Base-by-base conservation (phyloP, 2,888 invertebrate genomes). In the Pantelozetes paolii region DNA sequence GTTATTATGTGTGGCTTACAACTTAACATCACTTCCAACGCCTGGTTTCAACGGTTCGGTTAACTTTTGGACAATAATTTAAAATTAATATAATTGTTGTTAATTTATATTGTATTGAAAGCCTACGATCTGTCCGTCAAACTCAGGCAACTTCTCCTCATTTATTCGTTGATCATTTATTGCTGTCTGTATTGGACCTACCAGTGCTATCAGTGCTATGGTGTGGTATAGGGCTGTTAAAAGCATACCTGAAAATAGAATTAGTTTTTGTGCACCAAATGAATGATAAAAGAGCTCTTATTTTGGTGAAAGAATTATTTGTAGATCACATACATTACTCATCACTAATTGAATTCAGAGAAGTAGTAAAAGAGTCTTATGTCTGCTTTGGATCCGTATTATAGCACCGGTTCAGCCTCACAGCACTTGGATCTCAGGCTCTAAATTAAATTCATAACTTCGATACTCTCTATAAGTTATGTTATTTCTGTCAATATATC, bases 311-410 rank as follows among this genome's bases (percentile, higher is more conserved):
- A 64, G 64, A 64, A 64, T 64, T 64, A 64, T 64, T 64, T 64
- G 64, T 64, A 36, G 36, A 64, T 36, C 18, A 64, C 36, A 64
- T 64, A 30, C 64, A 64, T 64, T 64, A 64, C 64, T 64, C 64
- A 64, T 36, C 36, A 64, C 64, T 64, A 64, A 64, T 64, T 64
- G 64, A 64, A 64, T 64, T 64, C n/a, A n/a, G 59, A 59, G 59
- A 59, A 30, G 28, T 30, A 30, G 32, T 13, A 30, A 57, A 64
- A 64, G 64, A 64, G 64, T 64, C 32, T 64, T 64, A 64, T 28
- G n/a, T 20, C 50, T 50, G 50, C 50, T 50, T 20, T 50, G 20
- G 6, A 30, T 28, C 59, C 2, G 20, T 6, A 20, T 30, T 8
- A 15, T 2, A 59, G 11, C 59, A 13, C 15, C 59, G n/a, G 28